Evolutionary conservation across 2,797 vertebrate species (phyloP).

Genomic region (Acipenser transmontanus): DNA sequence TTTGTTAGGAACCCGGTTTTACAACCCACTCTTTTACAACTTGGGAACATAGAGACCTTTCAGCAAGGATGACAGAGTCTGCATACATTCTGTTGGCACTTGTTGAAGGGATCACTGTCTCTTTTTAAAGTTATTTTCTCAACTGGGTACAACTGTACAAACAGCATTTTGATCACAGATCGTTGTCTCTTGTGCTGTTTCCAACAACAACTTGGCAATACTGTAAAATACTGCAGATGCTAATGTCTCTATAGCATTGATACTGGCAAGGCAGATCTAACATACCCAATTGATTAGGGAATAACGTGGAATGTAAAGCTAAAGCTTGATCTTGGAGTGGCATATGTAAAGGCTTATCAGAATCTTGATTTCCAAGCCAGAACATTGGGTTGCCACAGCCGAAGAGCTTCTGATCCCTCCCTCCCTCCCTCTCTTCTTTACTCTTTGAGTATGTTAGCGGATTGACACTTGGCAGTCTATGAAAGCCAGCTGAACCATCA

Average conservation of each 20-base stretch:
- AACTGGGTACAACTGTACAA: neutral
- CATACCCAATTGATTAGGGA: neutral
- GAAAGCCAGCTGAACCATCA: too few species aligned
- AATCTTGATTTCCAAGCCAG: too few species aligned
- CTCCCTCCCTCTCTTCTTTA: too few species aligned
- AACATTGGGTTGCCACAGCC: too few species aligned
- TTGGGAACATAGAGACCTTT: too few species aligned
- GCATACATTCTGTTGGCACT: neutral
- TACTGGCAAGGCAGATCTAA: neutral
- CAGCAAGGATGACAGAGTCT: neutral
- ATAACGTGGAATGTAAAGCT: neutral
- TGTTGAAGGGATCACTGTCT: neutral
- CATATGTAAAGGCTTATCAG: neutral
- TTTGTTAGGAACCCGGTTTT: too few species aligned
- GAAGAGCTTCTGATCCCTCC: too few species aligned
- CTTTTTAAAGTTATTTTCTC: neutral
- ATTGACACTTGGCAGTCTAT: too few species aligned
- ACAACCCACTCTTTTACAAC: too few species aligned
- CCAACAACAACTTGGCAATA: conserved; percentile 24
- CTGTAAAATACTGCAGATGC: conserved; percentile 36
- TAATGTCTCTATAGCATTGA: conserved; percentile 32
- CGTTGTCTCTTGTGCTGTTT: conserved; percentile 25
- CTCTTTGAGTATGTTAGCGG: too few species aligned
- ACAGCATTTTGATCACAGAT: neutral
- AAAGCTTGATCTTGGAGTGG: neutral